A percentile compares a stretch with the other conserved stretches of the same genome.
These are phyloP conservation scores for Tenrec ecaudatus DNA, from an alignment of 2,113 vertebrate species.

Conservation along the genomic window DNA sequence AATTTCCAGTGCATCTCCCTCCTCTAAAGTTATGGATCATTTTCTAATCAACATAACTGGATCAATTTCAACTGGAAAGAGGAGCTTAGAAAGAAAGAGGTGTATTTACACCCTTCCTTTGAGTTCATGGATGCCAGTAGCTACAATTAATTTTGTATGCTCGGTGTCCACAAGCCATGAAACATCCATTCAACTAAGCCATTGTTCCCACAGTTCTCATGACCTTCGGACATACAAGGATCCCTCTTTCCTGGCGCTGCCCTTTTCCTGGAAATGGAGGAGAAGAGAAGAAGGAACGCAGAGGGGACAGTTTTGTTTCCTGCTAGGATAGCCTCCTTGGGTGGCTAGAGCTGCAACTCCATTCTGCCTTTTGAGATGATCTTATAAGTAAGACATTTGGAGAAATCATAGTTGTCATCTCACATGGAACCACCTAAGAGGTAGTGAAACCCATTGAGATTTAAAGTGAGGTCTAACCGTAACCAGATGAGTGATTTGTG, in stretches of 20 bases:
- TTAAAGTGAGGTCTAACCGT: not conserved
- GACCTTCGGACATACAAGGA: not conserved
- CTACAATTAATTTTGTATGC: not conserved
- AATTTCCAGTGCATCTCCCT: not conserved
- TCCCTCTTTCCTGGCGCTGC: not conserved
- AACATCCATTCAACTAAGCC: not conserved
- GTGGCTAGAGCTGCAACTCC: not conserved
- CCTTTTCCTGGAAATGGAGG: not conserved
- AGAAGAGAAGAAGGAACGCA: not conserved
- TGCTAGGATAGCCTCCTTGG: not conserved
- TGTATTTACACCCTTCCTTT: not conserved
- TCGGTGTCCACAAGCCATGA: not conserved
- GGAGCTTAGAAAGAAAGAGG: not conserved
- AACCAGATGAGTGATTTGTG: constrained; percentile 40
- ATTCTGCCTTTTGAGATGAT: constrained; percentile 23
- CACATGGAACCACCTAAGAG: constrained; percentile 9
- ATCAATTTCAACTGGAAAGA: not conserved
- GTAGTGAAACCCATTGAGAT: not conserved
- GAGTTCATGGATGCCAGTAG: not conserved
- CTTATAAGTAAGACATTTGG: not conserved
- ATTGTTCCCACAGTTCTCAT: not conserved
- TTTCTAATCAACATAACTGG: constrained; percentile 11
- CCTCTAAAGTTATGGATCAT: constrained; percentile 1
- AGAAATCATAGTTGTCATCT: not conserved
- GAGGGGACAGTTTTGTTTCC: not conserved